A percentile compares a stretch with the other conserved stretches of the same genome.
Evolutionary conservation across 2,888 invertebrate genomes (phyloP).

Genomic region (Odontocerum albicorne): DNA sequence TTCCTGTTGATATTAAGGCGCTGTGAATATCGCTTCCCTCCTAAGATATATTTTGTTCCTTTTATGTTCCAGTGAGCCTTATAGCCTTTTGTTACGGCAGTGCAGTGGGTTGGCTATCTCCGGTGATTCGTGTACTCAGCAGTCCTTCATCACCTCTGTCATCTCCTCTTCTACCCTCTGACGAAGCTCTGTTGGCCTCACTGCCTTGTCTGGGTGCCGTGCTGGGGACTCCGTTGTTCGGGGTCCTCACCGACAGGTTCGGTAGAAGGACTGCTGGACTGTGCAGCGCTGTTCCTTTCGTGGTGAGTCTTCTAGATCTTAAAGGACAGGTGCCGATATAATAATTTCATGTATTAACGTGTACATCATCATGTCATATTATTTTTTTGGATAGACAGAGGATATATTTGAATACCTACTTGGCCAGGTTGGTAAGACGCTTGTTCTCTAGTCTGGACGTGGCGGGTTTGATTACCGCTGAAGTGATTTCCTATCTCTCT

Average conservation of each 20-base stretch:
- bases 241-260: constrained; percentile 54
- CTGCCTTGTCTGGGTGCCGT: constrained; percentile 59
- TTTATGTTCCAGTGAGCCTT: constrained; percentile 59
- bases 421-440: too few relatives aligned
- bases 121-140: constrained; percentile 57
- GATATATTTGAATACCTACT: too few relatives aligned
- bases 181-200: constrained; percentile 60
- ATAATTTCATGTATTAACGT: too few relatives aligned
- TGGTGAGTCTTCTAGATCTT: constrained; percentile 44
- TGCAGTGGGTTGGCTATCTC: constrained; percentile 61
- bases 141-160: constrained; percentile 51
- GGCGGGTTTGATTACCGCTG: too few relatives aligned
- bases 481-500: too few relatives aligned
- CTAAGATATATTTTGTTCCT: too few relatives aligned
- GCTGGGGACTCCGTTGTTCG: constrained; percentile 57
- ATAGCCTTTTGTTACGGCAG: constrained; percentile 59
- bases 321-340: too few relatives aligned
- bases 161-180: constrained; percentile 52
- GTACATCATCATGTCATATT: too few relatives aligned
- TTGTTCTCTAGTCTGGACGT: too few relatives aligned
- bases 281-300: constrained; percentile 57
- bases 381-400: too few relatives aligned
- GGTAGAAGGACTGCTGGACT: constrained; percentile 58
- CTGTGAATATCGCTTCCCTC: too few relatives aligned
- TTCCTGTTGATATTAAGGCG: too few relatives aligned